Evolutionary conservation across 2,113 vertebrate species (phyloP), one percentile per base, ranked within the genome.

Genomic region (Callospermophilus lateralis): DNA sequence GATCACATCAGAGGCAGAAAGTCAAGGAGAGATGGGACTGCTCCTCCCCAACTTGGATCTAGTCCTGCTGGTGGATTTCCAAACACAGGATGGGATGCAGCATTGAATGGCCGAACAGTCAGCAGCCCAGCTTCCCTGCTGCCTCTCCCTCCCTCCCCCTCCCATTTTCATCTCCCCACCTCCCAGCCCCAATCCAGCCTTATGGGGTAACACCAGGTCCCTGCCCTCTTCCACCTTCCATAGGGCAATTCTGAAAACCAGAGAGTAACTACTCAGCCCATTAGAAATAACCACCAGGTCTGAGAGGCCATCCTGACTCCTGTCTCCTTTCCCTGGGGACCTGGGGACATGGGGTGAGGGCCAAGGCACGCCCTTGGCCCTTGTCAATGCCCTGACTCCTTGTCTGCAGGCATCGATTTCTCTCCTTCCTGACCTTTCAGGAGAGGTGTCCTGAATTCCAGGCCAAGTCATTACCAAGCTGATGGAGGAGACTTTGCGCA

Each of bases 381-480:
- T 48, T 93, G 89, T 94, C 94, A 92, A 72, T 10, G 3, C 61
- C 76, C 20, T 45, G 94, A 94, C 34, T 96, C 51, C 93, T 73
- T 88, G 81, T 97, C 93, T 87, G 79, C 84, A 61, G 48, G 70
- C 90, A 97, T 97, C 0, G 70, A 97, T 94, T 61, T 79, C 94
- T 80, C 89, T 95, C 73, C 95, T 78, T 90, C 53, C 94, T 94
- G 96, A 96, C 92, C 94, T 94, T 96, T 73, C 55, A 48, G 20
- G 61, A 77, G 94, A 97, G 81, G 26, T 0, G 8, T 39, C 83
- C 58, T 77, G 97, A 83, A 83, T 97, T 92, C 92, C 72, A 48
- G 26, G 42, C 48, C 63, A 10, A 39, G 70, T 84, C 63, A 19
- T 95, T 96, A 32, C 19, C 10, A 67, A 89, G 51, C 55, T 26